Percentiles rank a stretch among this genome's conserved stretches.
Conservation (phyloP, 2,113 vertebrate genomes). For the Elephantulus edwardii region DNA sequence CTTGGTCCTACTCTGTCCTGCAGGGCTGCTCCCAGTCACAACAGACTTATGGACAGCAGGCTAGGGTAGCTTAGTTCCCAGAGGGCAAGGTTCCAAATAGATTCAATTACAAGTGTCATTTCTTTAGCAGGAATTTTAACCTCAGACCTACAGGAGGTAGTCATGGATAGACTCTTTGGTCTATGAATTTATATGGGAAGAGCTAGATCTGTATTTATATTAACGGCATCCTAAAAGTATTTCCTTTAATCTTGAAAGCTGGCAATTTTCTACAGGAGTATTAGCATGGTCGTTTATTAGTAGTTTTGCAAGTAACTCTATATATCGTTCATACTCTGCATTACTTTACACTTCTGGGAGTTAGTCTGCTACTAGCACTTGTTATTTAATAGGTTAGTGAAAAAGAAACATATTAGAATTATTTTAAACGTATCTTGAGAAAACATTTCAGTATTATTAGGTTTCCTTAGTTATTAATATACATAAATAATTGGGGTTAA, state of each 20-base stretch:
- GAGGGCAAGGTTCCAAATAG: no score
- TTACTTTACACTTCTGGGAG: background rate
- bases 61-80: no score
- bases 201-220: background rate
- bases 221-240: background rate
- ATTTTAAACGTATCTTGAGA: background rate
- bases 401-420: background rate
- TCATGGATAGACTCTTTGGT: background rate
- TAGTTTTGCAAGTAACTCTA: background rate
- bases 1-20: no score
- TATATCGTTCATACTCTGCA: background rate
- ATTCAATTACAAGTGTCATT: background rate
- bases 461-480: background rate
- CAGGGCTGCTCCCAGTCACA: no score
- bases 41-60: no score
- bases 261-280: background rate
- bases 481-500: background rate
- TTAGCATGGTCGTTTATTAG: background rate
- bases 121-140: background rate
- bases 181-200: background rate
- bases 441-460: background rate
- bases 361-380: background rate
- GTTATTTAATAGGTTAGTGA: slow-evolving; percentile 1
- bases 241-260: slow-evolving; percentile 12
- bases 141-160: background rate